Evolutionary conservation across 2,797 vertebrate genomes (phyloP), one percentile per base, ranked within the genome.

Genomic region (Scarus forsteni): DNA sequence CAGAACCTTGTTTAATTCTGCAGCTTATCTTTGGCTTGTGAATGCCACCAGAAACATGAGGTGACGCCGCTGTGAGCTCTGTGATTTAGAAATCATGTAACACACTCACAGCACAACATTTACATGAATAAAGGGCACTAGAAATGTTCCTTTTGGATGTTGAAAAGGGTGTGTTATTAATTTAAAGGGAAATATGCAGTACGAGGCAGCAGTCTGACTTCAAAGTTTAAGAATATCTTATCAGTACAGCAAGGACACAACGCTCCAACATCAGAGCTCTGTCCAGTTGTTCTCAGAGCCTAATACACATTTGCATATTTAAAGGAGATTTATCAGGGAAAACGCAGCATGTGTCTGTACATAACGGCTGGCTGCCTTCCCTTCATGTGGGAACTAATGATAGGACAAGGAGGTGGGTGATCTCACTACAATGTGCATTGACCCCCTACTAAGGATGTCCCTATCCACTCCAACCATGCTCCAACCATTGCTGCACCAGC

Each of bases 371-470:
- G 73, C 73, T 71, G 80, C 87, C 75, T 85, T 75, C 71, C 78
- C 73, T 81, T 81, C 62, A 27, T 84, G 73, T 80, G 77, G 70
- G 75, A 77, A 75, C 67, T 52, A 46, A 75, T n/a, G 46, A 81
- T 84, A 76, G 62, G 58, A 71, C 64, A 45, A 39, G 69, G 55
- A 83, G 84, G 73, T 78, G 84, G 83, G 53, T 85, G 86, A 92
- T 90, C 88, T 85, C 87, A 62, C 77, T 70, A 80, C 79, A 73
- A 48, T 90, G 89, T 85, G 88, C 85, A 83, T 78, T 92, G 91
- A 93, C 89, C 90, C 84, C 91, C 87, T 59, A 73, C 84, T 78
- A 90, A 88, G 86, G 76, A 87, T 77, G 72, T 84, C 81, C 84
- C 86, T 84, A 68, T 86, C 70, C 80, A 63, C 81, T 81, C 69